Conservation (phyloP, 2,113 vertebrate species). For the Oxygymnocypris stewartii region DNA sequence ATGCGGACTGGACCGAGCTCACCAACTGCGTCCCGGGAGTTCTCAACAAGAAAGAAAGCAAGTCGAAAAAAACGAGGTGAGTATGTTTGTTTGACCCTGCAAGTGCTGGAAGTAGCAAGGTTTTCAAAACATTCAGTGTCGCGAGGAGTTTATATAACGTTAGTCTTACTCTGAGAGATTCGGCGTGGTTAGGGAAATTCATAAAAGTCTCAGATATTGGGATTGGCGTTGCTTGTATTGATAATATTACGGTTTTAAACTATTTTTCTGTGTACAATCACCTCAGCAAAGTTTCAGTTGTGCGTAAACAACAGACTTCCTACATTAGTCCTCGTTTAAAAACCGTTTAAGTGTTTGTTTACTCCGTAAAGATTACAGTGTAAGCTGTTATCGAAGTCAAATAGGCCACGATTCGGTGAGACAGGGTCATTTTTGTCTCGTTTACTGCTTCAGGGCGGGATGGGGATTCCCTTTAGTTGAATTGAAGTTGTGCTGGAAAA, state of each 20-base stretch:
- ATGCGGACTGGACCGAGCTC: constrained; percentile 91
- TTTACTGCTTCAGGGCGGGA: background rate
- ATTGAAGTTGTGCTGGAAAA: background rate
- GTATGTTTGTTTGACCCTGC: constrained; percentile 34
- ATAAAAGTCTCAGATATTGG: background rate
- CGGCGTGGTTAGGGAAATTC: background rate
- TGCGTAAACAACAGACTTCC: background rate
- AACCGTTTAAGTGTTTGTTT: background rate
- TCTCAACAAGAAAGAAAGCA: constrained; percentile 81
- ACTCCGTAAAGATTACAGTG: background rate
- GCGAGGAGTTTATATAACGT: background rate
- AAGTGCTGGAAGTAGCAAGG: background rate
- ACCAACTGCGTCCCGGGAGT: constrained; percentile 87
- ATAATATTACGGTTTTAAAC: background rate
- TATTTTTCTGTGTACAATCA: background rate
- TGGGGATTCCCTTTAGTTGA: background rate
- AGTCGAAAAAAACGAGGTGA: constrained; percentile 77
- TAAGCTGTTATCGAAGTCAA: background rate
- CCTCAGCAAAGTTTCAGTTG: background rate
- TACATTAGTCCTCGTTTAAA: background rate
- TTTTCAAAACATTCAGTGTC: background rate
- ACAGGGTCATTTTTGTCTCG: background rate
- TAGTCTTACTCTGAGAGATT: background rate
- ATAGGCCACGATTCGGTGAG: background rate
- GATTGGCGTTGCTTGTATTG: background rate